Evolutionary conservation across 2,113 vertebrate genomes (phyloP).

Genomic region (Motacilla alba): DNA sequence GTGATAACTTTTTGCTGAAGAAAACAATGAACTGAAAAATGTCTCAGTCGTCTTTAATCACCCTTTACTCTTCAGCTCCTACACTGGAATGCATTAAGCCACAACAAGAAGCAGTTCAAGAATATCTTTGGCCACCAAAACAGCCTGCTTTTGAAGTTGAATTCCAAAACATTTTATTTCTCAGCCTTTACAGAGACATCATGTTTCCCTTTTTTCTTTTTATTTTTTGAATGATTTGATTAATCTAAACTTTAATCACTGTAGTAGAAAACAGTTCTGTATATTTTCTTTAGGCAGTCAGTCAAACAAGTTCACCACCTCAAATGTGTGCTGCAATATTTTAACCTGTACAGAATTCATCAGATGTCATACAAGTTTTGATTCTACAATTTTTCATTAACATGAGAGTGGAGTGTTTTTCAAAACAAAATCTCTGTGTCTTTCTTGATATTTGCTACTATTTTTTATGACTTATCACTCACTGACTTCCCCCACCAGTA

Average conservation of each 20-base stretch:
- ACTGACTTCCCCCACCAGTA: not conserved
- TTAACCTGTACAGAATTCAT: not conserved
- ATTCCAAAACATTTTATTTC: not conserved
- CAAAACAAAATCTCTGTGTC: not conserved
- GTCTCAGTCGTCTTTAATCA: constrained; percentile 7
- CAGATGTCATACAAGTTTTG: not conserved
- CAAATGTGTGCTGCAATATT: not conserved
- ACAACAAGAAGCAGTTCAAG: not conserved
- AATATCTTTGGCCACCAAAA: not conserved
- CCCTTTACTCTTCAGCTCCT: not conserved
- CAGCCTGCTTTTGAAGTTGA: not conserved
- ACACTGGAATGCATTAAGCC: not conserved
- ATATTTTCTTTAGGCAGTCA: not conserved
- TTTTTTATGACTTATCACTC: not conserved
- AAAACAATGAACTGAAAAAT: constrained; percentile 32
- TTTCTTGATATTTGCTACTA: not conserved
- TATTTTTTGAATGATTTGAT: not conserved
- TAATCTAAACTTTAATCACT: not conserved
- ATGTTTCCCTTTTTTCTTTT: not conserved
- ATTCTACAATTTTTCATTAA: not conserved
- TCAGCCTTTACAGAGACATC: not conserved
- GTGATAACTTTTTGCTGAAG: not conserved
- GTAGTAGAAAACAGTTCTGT: not conserved
- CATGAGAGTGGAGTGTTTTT: fast-evolving
- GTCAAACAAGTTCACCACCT: not conserved